phyloP scores from a whole-genome alignment of 92 coral and sea anemone genomes.

The Plumapathes pennacea region DNA sequence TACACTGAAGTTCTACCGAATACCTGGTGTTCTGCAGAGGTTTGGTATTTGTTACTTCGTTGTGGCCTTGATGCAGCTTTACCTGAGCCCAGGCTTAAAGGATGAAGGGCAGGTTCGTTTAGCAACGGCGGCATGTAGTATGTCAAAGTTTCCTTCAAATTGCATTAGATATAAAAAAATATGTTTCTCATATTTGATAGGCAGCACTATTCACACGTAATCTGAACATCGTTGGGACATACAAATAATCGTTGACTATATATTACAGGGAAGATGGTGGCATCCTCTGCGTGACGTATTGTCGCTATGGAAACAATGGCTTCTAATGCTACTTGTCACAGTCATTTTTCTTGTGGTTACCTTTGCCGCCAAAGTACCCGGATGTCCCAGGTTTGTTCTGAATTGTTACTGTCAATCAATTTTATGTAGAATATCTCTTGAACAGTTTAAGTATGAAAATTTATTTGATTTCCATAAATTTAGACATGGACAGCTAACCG shows the following conservation, averaged over 20 bases:
- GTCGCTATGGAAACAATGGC: conserved; percentile 92
- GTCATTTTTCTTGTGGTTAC: conserved; percentile 65
- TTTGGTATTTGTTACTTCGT: conserved; percentile 91
- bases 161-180: too few relatives aligned
- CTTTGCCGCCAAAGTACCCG: conserved; percentile 67
- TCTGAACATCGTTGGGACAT: too few relatives aligned
- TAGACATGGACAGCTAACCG: too few relatives aligned
- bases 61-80: conserved; percentile 83
- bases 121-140: too few relatives aligned
- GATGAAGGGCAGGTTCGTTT: too few relatives aligned
- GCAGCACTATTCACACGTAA: too few relatives aligned
- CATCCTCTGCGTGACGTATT: conserved; percentile 80
- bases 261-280: conserved; percentile 71
- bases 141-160: too few relatives aligned
- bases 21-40: conserved; percentile 98
- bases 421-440: not conserved
- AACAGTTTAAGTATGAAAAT: not conserved
- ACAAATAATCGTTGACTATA: too few relatives aligned
- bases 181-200: too few relatives aligned
- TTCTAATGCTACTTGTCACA: conserved; percentile 53
- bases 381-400: conserved; percentile 72
- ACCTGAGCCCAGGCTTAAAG: conserved; percentile 55
- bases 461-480: too few relatives aligned
- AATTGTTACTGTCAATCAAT: not conserved
- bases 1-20: conserved; percentile 68